Evolutionary conservation across 2,113 vertebrate species (phyloP).

Genomic region (Raja brachyura): DNA sequence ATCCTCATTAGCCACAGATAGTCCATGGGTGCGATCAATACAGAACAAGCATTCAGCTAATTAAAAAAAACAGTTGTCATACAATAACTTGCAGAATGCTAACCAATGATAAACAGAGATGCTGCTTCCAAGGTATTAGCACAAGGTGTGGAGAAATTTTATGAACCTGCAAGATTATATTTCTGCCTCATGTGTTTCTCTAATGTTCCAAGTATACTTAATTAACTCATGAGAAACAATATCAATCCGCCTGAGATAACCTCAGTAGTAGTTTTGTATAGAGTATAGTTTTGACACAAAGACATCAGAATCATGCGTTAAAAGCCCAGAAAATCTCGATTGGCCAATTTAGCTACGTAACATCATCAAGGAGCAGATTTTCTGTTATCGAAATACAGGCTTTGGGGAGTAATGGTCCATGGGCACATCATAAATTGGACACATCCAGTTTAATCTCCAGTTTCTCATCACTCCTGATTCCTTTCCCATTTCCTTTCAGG

Average conservation of each 20-base stretch:
- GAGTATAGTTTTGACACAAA: background rate
- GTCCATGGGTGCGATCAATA: rapidly evolving
- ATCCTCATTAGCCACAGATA: rapidly evolving
- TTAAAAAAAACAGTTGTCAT: background rate
- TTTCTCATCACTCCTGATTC: background rate
- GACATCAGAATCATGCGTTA: background rate
- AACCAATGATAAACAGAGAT: background rate
- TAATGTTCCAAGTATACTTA: background rate
- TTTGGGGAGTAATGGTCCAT: background rate
- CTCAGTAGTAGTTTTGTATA: too few species aligned
- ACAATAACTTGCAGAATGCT: background rate
- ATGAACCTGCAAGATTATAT: background rate
- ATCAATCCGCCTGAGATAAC: background rate
- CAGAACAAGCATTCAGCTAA: background rate
- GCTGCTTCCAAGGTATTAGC: background rate
- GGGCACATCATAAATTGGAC: too few species aligned
- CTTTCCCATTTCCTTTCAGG: background rate
- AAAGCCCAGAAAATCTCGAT: background rate
- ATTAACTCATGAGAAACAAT: background rate
- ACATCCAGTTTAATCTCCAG: too few species aligned
- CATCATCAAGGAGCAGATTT: background rate
- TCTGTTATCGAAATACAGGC: background rate
- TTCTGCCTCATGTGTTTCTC: background rate
- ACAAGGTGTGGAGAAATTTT: background rate
- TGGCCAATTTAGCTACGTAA: background rate